Conservation (phyloP, 2,113 vertebrate genomes). For the Fukomys damarensis region DNA sequence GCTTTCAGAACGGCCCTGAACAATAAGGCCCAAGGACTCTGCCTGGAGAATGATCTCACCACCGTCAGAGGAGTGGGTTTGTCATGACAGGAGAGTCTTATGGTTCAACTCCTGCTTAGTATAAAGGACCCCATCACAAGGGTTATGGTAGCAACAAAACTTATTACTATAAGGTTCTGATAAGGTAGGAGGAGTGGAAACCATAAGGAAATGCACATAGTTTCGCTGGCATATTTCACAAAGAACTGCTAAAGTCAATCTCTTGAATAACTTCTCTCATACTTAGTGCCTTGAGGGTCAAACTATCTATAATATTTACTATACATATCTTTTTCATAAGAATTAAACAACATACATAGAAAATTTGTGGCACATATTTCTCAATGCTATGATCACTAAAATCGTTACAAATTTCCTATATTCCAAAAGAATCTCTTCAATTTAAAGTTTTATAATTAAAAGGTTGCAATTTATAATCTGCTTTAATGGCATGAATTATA, state of each 20-base stretch:
- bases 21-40: background rate
- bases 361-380: background rate
- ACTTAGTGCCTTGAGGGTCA: background rate
- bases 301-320: background rate
- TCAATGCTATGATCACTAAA: background rate
- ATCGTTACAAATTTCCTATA: background rate
- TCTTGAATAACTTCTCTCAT: background rate
- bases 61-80: background rate
- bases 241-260: too few species aligned
- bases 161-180: background rate
- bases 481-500: background rate
- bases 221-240: background rate
- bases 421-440: background rate
- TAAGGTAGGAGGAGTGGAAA: background rate
- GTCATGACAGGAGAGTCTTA: background rate
- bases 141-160: background rate
- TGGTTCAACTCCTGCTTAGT: background rate
- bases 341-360: background rate
- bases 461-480: background rate
- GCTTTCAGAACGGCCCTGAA: too few species aligned
- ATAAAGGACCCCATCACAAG: background rate
- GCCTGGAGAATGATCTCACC: too few species aligned
- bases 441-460: background rate
- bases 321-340: background rate
- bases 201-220: background rate